A percentile compares a stretch with the other conserved stretches of the same genome.
phyloP scores from a whole-genome alignment of 2,797 vertebrate species.

The Crenuchus spilurus region DNA sequence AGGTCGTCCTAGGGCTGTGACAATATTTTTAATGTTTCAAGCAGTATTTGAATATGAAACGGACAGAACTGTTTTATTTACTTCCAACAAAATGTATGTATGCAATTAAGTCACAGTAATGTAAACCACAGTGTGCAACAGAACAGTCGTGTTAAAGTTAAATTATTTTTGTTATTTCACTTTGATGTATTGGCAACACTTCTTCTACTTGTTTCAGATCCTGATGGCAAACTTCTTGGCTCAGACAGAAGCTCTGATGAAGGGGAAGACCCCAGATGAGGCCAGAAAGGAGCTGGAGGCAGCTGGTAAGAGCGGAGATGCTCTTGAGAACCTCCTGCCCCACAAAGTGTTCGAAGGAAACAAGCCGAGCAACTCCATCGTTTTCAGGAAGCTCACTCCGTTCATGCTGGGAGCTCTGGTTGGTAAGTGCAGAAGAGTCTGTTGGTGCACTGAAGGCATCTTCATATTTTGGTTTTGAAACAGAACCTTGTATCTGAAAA shows the following conservation, averaged over 20 bases:
- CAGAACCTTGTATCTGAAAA: too few relatives aligned
- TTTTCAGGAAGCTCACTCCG: constrained; percentile 92
- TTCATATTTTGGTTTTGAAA: too few relatives aligned
- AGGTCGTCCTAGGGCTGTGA: background rate
- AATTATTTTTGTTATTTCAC: background rate
- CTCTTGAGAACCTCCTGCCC: constrained; percentile 89
- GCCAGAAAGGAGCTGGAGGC: constrained; percentile 89
- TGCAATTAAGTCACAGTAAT: too few relatives aligned
- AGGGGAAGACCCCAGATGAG: constrained; percentile 90
- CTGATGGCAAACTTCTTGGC: constrained; percentile 95
- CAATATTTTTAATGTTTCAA: background rate
- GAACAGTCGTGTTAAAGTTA: too few relatives aligned
- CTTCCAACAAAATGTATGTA: too few relatives aligned
- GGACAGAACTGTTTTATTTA: background rate
- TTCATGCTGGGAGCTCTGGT: constrained; percentile 93
- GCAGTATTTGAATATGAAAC: background rate
- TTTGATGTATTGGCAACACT: background rate
- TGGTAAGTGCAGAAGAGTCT: constrained; percentile 76
- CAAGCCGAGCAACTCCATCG: constrained; percentile 92
- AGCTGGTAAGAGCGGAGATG: constrained; percentile 80
- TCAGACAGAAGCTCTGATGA: constrained; percentile 97
- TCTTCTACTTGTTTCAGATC: constrained; percentile 76
- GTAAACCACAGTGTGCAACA: too few relatives aligned
- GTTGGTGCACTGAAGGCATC: background rate
- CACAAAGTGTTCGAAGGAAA: constrained; percentile 99